phyloP scores from a whole-genome alignment of 2,888 invertebrate species.

The Aporophyla lueneburgensis region DNA sequence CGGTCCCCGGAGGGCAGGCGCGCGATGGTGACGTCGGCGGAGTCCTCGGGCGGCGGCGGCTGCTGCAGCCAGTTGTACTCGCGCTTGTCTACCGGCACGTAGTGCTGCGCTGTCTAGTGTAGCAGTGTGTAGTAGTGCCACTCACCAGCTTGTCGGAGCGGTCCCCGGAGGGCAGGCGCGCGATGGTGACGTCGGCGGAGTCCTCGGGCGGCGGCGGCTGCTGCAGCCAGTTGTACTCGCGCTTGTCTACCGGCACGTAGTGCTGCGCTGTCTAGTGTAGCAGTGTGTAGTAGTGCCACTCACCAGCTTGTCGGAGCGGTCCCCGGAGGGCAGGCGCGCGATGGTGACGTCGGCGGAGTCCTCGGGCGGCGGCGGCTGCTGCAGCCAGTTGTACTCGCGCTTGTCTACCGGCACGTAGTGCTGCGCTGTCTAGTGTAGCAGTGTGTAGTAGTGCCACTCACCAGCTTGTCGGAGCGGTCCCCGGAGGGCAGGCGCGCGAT shows the following conservation, averaged over 20 bases:
- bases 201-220: conserved; percentile 98
- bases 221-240: conserved; percentile 98
- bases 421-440: too few species aligned
- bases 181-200: conserved; percentile 96
- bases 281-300: too few species aligned
- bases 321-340: conserved; percentile 96
- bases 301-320: conserved; percentile 95
- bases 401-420: conserved; percentile 98
- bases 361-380: conserved; percentile 97
- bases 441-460: conserved; percentile 92
- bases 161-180: conserved; percentile 96
- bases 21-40: conserved; percentile 96
- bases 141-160: conserved; percentile 94
- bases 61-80: conserved; percentile 98
- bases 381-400: conserved; percentile 98
- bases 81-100: conserved; percentile 97
- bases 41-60: conserved; percentile 97
- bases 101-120: conserved; percentile 97
- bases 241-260: conserved; percentile 97
- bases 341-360: conserved; percentile 96
- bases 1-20: conserved; percentile 96
- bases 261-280: too few species aligned
- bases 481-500: conserved; percentile 96
- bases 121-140: too few species aligned
- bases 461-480: conserved; percentile 95